Evolutionary conservation across 2,113 vertebrate genomes (phyloP), one percentile per base, ranked within the genome.

Genomic region (Ceyx melanurus): DNA sequence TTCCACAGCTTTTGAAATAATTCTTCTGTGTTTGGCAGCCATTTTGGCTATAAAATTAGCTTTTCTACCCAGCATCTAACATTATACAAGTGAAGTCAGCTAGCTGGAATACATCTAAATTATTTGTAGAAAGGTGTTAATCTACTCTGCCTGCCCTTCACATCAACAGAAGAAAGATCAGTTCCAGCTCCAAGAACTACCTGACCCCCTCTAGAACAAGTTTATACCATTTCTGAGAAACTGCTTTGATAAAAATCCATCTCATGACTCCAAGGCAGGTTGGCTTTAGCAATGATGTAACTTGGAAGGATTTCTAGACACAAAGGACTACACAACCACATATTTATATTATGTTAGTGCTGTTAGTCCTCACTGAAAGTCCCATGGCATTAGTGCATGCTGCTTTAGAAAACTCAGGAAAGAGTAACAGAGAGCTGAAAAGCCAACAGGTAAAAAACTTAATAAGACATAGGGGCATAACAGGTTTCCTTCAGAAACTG

Each of bases 241-340:
- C 20, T 50, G 37, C 29, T 70, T 56, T 54, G 56, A 70, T 71
- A 68, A 82, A 81, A 89, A 48, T 51, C 65, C 50, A 58, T 81
- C 53, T 71, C 48, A 13, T 28, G 50, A 80, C 29, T 70, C 18
- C 33, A 31, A 82, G 42, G 33, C 58, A 73, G 46, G 29, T 26
- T 23, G 37, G 9, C 46, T 76, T 82, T 54, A 56, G 37, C 51
- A 51, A 28, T 37, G 64, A 82, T 50, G 46, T 40, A 73, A 80
- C 67, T 70, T 73, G 71, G 70, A 91, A 82, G 45, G 50, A 89
- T 67, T 94, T 92, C 84, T 89, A 71, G 28, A 33, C 50, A 61
- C 35, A 56, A 56, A 68, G 5, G 13, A 40, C 10, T 48, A 23
- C 20, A 46, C 12, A 66, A 42, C 43, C 28, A 5, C 14, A 1